Base-by-base conservation (phyloP, 2,113 vertebrate genomes). In the Ascaphus truei region DNA sequence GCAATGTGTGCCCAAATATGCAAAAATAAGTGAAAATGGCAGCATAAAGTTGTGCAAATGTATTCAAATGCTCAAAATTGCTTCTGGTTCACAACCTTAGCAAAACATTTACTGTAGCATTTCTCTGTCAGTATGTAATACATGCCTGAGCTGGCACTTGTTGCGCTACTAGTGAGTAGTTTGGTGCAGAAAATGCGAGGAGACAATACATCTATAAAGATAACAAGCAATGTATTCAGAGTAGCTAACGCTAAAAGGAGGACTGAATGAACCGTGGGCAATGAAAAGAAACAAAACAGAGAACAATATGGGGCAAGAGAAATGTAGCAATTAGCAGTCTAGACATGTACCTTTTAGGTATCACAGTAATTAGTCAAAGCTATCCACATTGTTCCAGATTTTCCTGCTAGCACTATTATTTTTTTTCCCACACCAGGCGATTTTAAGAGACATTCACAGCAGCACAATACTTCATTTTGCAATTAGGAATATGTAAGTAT, bases 191-290 rank as follows among this genome's bases (percentile, higher is more conserved):
- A n/a, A n/a, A n/a, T n/a, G n/a, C n/a, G n/a, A n/a, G n/a, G n/a
- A n/a, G n/a, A n/a, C n/a, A n/a, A n/a, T 74, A 76, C 77, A 78
- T 74, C 53, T 76, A n/a, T n/a, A n/a, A n/a, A 68, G 58, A 33
- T 79, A 72, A 66, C 47, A 76, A 25, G 34, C 62, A 72, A 77
- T 75, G 68, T 56, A 79, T 77, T 85, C 76, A 75, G 62, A 74
- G 52, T 53, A 23, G 67, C 51, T 77, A 63, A 61, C 60, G 74
- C 57, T 68, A 65, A 65, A 59, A 76, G 57, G 76, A 76, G 72
- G 20, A 53, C 51, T 22, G 64, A 78, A 76, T 75, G 71, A 77
- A 80, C 45, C 68, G 77, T 31, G 18, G 58, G 36, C 73, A 80
- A 72, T 64, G 61, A 76, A 72, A 10, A 66, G 39, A 66, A 78